Evolutionary conservation across 2,888 invertebrate genomes (phyloP), one percentile per base, ranked within the genome.

Genomic region (Melolontha melolontha): DNA sequence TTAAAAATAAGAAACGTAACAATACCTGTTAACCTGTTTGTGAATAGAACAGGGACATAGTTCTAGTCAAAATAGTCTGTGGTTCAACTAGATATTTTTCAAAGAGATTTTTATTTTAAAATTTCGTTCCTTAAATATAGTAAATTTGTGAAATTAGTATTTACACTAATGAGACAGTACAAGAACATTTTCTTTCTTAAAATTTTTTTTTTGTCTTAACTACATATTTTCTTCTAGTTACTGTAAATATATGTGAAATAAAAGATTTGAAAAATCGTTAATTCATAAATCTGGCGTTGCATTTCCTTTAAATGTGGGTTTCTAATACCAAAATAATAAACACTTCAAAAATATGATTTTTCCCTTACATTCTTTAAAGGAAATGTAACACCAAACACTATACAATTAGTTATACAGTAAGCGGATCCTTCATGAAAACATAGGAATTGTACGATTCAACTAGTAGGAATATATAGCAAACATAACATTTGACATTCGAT

Each of bases 61-160:
- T 34, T 29, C 40, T 54, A 34, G 29, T 40, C 14, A 39, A 39
- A 39, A 54, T 39, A 17, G 39, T 54, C 8, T 2, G 47, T 14
- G 27, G 2, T 34, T 47, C 47, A 34, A 4, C 29, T 47, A 47
- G 12, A 41, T 34, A 47, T 49, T 29, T 47, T 42, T 6, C 12
- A 44, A 22, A 17, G 27, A 62, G 47, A 63, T 14, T 55, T 49
- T 47, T 64, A 34, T 34, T 34, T 22, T 34, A 34, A 34, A 34
- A 34, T 34, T 34, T 34, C 7, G 10, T 34, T 34, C 34, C 40
- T 68, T 69, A 52, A 54, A 49, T 42, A 62, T 27, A 41, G 41
- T 59, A 47, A 63, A 68, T 68, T 71, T 67, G 72, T 72, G 70
- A 72, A 72, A 70, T 70, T 64, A 64, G 70, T 71, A 70, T 70